These are phyloP conservation scores for Drosophila albomicans DNA, from an alignment of 1,140 invertebrate species.

Conservation along the genomic window DNA sequence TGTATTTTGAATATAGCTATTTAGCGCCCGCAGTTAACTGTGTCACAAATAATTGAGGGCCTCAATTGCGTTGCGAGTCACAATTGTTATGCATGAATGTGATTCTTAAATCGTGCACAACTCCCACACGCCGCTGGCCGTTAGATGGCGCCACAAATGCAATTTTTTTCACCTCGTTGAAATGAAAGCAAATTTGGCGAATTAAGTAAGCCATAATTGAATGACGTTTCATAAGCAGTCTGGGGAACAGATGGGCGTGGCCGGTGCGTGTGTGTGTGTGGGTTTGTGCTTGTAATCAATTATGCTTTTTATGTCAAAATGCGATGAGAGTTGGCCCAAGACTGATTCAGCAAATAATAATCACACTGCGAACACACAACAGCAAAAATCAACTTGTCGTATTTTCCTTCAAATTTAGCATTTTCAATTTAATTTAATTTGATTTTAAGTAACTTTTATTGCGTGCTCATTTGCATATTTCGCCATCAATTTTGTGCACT, in stretches of 20 bases:
- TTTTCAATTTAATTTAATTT: slow-evolving; percentile 57
- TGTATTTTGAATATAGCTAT: slow-evolving; percentile 19
- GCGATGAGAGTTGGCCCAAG: slow-evolving; percentile 40
- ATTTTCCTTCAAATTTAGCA: slow-evolving; percentile 8
- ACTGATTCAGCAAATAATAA: slow-evolving; percentile 22
- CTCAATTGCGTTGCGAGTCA: too few relatives aligned
- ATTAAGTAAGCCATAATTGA: slow-evolving; percentile 77
- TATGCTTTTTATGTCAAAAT: slow-evolving; percentile 75
- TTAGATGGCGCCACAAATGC: slow-evolving; percentile 47
- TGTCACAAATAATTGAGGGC: slow-evolving; percentile 22
- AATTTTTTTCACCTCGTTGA: slow-evolving; percentile 47
- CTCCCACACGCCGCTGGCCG: slow-evolving; percentile 21
- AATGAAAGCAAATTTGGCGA: slow-evolving; percentile 71
- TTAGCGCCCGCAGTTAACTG: slow-evolving; percentile 18
- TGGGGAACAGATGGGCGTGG: slow-evolving; percentile 14
- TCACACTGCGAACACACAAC: neutral
- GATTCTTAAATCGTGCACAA: too few relatives aligned
- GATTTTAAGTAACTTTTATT: slow-evolving; percentile 59
- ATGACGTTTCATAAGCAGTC: slow-evolving; percentile 61
- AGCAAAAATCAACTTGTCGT: slow-evolving; percentile 9
- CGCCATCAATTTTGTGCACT: slow-evolving; percentile 33
- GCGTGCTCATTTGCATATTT: slow-evolving; percentile 52
- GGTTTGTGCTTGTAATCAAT: slow-evolving; percentile 62
- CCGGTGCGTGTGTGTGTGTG: slow-evolving; percentile 18
- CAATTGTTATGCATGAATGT: too few relatives aligned